Evolutionary conservation across 2,113 vertebrate genomes (phyloP).

Genomic region (Tragelaphus scriptus): DNA sequence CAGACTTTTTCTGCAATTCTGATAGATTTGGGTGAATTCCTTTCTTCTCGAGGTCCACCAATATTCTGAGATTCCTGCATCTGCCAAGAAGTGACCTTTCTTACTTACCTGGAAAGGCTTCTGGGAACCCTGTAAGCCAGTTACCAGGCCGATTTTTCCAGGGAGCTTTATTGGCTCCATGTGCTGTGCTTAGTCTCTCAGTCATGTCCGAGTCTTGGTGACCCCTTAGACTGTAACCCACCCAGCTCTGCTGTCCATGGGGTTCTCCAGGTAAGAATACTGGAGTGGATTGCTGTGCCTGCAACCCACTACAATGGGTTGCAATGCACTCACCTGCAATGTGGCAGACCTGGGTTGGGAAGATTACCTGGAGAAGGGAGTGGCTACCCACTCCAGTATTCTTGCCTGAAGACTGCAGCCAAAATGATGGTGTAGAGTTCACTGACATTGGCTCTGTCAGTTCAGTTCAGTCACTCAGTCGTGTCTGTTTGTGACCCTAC

Average conservation of each 20-base stretch:
- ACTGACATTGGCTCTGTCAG: background rate
- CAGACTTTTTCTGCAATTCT: background rate
- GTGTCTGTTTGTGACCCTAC: background rate
- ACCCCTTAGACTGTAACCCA: background rate
- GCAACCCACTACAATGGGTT: background rate
- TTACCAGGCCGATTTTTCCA: background rate
- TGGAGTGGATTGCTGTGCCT: background rate
- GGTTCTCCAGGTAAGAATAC: background rate
- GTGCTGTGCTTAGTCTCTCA: background rate
- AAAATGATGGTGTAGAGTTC: background rate
- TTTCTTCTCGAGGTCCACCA: background rate
- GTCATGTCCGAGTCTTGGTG: background rate
- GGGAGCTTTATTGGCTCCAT: background rate
- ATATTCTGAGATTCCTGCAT: background rate
- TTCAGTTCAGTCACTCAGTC: background rate
- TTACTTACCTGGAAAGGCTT: background rate
- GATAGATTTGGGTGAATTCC: background rate
- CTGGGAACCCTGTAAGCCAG: background rate
- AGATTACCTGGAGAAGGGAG: background rate
- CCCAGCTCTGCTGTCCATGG: background rate
- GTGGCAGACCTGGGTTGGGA: background rate
- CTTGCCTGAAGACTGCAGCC: background rate
- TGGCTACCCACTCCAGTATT: background rate
- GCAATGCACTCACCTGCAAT: background rate
- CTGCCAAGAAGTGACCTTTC: background rate